Evolutionary conservation across 2,888 invertebrate genomes (phyloP), one percentile per base, ranked within the genome.

Genomic region (Temnothorax rugatulus): DNA sequence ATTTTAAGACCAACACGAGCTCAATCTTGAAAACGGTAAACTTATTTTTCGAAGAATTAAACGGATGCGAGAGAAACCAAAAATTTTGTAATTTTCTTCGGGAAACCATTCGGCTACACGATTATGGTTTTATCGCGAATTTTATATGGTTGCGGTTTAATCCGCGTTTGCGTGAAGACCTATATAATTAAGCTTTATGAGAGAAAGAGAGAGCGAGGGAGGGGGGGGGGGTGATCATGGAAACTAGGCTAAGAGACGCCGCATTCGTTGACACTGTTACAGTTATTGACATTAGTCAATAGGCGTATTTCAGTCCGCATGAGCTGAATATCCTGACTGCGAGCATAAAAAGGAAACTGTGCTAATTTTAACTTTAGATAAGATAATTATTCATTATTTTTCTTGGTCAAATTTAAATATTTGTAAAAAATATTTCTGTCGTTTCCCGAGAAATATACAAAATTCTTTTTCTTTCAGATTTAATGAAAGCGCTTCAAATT

Each of bases 81-180:
- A 34, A 21, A 18, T 29, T 54, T 41, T 25, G 7, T 9, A 41
- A 11, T 34, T 59, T 59, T 4, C 25, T 38, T 50, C 15, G 13
- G 25, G 38, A 69, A 79, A 61, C 21, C 50, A 47, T n/a, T 69
- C 18, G 34, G 44, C 9, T 79, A 34, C 15, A 21, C 15, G 59
- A 59, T 61, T 63, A 50, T 38, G 25, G 2, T 13, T 69, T 47
- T 66, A 13, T 66, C 7, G 13, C 11, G 18, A 79, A 59, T 59
- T 87, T 91, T 87, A 83, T 89, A 91, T 21, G 90, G 87, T 85
- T 90, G 86, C 88, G 84, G 77, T 87, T 87, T 85, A 86, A 90
- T 85, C 84, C 86, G 74, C 50, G 86, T 85, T 86, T 82, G 76
- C 74, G 57, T 82, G 88, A 88, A 90, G 88, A 87, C 84, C 83